Base-by-base conservation (phyloP, 2,113 vertebrate species). In the Megaleporinus macrocephalus region DNA sequence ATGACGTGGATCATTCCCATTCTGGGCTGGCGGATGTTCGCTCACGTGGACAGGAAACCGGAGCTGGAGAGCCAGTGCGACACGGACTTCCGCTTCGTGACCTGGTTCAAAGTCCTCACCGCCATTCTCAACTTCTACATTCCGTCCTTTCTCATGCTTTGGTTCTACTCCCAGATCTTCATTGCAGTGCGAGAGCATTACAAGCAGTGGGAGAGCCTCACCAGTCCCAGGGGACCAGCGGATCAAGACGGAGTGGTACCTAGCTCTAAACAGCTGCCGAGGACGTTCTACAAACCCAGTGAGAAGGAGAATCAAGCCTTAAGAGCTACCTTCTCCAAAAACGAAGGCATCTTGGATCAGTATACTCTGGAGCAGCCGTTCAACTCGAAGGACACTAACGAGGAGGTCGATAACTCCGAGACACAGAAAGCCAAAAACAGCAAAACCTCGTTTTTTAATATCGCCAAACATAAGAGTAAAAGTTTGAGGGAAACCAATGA, bases 41-140 rank as follows among this genome's bases (percentile, higher is more conserved):
- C 91, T 16, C 85, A 83, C 0, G 84, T 68, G 4, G 92, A 86
- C 3, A 81, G n/a, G 27, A 93, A 89, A 84, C 92, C 92, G 0
- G 91, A 81, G 14, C 2, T 62, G 0, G 86, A 90, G 72, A 85
- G 82, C 24, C 92, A 91, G 22, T 98, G 98, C 13, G 97, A 99
- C 87, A 99, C 97, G 0, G 96, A 98, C 84, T 99, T 99, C 71
- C 95, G 95, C 1, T 70, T 94, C 0, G 95, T 97, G 72, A 97
- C 91, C 1, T 98, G 96, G 97, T 99, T 99, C 85, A 98, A 99
- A 86, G 91, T 98, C 29, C 89, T 96, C 72, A 96, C 97, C 0
- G 96, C 96, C 14, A 92, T 97, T 30, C 85, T 97, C 59, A 99
- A 99, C 89, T 99, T 99, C 89, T 99, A 98, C 41, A 87, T 98